Evolutionary conservation across 2,888 invertebrate genomes (phyloP).

Genomic region (Tetranychus truncatus): DNA sequence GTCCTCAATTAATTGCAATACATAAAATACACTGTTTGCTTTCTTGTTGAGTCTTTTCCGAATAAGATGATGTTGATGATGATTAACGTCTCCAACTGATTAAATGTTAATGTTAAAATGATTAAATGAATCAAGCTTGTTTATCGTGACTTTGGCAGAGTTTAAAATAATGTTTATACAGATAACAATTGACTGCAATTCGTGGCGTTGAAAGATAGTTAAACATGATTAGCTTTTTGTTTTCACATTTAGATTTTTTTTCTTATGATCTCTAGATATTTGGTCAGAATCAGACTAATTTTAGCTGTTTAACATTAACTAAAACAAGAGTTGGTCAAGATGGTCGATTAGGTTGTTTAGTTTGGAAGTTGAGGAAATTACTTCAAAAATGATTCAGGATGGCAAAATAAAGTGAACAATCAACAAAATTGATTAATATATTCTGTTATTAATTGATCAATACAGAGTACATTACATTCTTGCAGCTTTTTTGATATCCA

Average conservation of each 20-base stretch:
- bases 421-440: not conserved
- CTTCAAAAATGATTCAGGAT: too few relatives aligned
- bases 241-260: not conserved
- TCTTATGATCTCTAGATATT: not conserved
- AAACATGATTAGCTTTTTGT: not conserved
- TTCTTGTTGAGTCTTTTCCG: too few relatives aligned
- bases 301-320: not conserved
- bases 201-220: not conserved
- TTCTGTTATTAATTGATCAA: not conserved
- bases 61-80: not conserved
- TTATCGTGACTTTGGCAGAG: not conserved
- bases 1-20: too few relatives aligned
- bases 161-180: not conserved
- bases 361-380: too few relatives aligned
- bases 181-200: not conserved
- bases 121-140: not conserved
- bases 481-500: not conserved
- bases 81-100: not conserved
- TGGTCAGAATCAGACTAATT: not conserved
- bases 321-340: too few relatives aligned
- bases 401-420: too few relatives aligned
- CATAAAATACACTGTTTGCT: too few relatives aligned
- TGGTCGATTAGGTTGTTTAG: too few relatives aligned
- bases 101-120: not conserved
- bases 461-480: not conserved